Evolutionary conservation across 2,888 invertebrate genomes (phyloP), one percentile per base, ranked within the genome.

Genomic region (Bimastos eiseni): DNA sequence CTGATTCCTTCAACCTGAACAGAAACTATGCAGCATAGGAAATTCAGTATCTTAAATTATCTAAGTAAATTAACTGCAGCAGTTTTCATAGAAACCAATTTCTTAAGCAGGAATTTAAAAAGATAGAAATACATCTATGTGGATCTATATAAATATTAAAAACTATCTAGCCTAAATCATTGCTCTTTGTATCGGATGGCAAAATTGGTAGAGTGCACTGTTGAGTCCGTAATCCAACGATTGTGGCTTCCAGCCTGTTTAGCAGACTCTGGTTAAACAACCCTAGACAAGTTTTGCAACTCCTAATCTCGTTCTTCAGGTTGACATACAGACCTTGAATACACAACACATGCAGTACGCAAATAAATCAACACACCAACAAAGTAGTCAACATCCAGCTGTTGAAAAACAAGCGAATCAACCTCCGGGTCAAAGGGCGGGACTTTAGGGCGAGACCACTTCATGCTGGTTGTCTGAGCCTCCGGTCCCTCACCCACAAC

Each of bases 351-450:
- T 36, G n/a, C 49, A 19, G 44, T 55, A 70, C 55, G 34, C 11
- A 83, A 55, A 49, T 49, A 21, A 34, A 34, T 70, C 34, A 36
- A 55, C 49, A 30, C 17, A 96, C 96, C 96, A 94, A 97, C 96
- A 94, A 98, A 98, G 95, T 98, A 97, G 94, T 99, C 99, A 92
- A 99, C 96, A 95, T 99, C 98, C 90, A 99, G 96, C 95, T 99
- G 98, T 95, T 99, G 99, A 95, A 99, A 99, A 83, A 97, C 96
- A 70, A 99, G 95, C 6, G 95, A 95, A 94, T 97, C 97, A 90
- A 95, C 96, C 44, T 95, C 94, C 0, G 97, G 96, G 95, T 98
- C 95, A n/a, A 98, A 94, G 3, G 94, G 96, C 2, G 97, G 96
- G 8, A 94, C 92, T 21, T 96, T 94, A 3, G 98, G 97, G 90